Evolutionary conservation across 2,797 vertebrate genomes (phyloP).

Genomic region (Galagoides demidoff): DNA sequence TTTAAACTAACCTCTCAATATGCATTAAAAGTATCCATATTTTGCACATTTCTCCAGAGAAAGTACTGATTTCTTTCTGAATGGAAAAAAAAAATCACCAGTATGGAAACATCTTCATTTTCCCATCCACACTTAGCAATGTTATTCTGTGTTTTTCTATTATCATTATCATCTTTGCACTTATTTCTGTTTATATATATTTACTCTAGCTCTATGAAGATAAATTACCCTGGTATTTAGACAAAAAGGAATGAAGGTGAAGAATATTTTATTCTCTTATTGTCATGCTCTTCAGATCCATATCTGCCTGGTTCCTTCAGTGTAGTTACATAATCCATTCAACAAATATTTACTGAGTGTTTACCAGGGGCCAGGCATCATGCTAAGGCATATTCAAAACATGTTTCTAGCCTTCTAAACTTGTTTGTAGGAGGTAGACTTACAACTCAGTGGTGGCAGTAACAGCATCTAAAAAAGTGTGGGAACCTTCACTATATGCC

Average conservation of each 20-base stretch:
- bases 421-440: neutral
- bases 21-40: neutral
- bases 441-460: neutral
- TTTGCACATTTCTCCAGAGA: conserved; percentile 25
- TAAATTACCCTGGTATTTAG: neutral
- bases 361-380: neutral
- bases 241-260: neutral
- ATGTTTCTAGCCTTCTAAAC: neutral
- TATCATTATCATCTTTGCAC: neutral
- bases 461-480: neutral
- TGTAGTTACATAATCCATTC: neutral
- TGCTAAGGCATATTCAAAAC: neutral
- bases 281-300: neutral
- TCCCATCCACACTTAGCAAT: neutral
- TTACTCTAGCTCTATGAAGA: conserved; percentile 14
- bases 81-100: neutral
- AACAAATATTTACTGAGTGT: conserved; percentile 19
- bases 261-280: neutral
- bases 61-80: neutral
- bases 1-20: neutral
- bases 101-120: conserved; percentile 46
- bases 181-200: conserved; percentile 17
- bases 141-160: neutral
- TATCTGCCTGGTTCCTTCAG: neutral
- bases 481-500: neutral